Evolutionary conservation across 64 coral and sea anemone genomes (phyloP).

Genomic region (Hydrozoanthus tunicans): DNA sequence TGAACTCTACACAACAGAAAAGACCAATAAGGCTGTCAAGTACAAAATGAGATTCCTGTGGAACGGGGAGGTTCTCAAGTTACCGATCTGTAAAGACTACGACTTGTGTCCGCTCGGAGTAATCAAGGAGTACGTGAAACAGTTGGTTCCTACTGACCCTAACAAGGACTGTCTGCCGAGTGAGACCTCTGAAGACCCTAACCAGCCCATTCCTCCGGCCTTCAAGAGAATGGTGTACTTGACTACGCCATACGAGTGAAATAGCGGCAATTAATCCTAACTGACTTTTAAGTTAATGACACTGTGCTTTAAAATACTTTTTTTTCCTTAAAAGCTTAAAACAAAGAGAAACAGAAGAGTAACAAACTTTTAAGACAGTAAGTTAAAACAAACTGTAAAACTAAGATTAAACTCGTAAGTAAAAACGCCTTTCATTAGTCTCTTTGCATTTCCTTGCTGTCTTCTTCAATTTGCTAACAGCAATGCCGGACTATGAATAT

Average conservation of each 20-base stretch:
- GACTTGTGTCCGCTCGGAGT: not conserved
- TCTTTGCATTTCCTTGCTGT: too few relatives aligned
- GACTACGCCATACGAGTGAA: not conserved
- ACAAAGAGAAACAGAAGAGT: too few relatives aligned
- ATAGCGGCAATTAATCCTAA: too few relatives aligned
- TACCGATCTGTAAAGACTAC: not conserved
- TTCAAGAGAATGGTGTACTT: constrained; percentile 7
- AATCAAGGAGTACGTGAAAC: not conserved
- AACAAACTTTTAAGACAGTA: too few relatives aligned
- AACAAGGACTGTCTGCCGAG: not conserved
- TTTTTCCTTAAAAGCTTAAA: too few relatives aligned
- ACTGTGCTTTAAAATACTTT: too few relatives aligned
- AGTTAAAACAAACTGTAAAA: too few relatives aligned
- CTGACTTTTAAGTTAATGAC: too few relatives aligned
- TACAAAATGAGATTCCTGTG: not conserved
- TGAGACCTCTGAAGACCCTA: not conserved
- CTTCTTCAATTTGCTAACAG: too few relatives aligned
- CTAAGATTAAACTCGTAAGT: too few relatives aligned
- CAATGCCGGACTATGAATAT: too few relatives aligned
- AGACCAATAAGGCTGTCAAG: not conserved
- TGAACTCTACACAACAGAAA: not conserved
- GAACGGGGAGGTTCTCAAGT: not conserved
- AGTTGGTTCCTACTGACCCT: not conserved
- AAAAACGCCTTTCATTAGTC: too few relatives aligned
- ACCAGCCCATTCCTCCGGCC: not conserved